phyloP scores from a whole-genome alignment of 2,888 invertebrate genomes.

The Abrostola triplasia region DNA sequence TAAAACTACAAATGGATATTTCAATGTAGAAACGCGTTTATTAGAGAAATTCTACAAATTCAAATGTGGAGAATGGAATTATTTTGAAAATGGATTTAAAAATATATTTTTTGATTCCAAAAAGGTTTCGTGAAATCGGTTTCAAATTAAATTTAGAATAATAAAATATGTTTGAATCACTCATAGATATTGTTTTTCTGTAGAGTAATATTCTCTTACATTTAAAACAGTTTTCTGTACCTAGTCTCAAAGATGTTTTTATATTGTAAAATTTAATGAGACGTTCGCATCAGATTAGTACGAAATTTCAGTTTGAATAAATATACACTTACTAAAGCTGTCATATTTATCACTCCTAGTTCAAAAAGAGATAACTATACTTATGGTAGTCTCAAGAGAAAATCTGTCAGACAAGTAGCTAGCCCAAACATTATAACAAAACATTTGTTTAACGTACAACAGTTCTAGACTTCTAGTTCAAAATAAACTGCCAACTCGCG shows the following conservation, averaged over 20 bases:
- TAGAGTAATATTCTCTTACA: background rate
- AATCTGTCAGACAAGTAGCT: conserved; percentile 15
- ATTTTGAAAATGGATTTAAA: conserved; percentile 8
- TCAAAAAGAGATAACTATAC: background rate
- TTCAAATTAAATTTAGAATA: background rate
- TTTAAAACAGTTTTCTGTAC: background rate
- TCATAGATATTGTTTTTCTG: background rate
- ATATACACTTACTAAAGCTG: too few species aligned
- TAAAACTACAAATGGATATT: conserved; percentile 72
- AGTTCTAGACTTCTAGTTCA: conserved; percentile 44
- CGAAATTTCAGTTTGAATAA: too few species aligned
- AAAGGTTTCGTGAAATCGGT: background rate
- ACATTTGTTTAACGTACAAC: conserved; percentile 34
- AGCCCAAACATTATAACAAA: conserved; percentile 37
- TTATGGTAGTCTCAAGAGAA: background rate
- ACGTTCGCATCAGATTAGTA: too few species aligned
- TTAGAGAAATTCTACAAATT: conserved; percentile 37
- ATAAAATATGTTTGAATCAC: background rate
- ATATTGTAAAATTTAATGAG: too few species aligned
- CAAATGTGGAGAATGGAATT: conserved; percentile 6
- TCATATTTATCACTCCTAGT: too few species aligned
- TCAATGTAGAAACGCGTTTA: conserved; percentile 57
- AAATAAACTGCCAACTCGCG: conserved; percentile 52
- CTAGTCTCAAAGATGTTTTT: too few species aligned
- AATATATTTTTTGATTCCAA: background rate